These are phyloP conservation scores for Buceros bicornis DNA, from an alignment of 2,797 vertebrate genomes.

Conservation along the genomic window DNA sequence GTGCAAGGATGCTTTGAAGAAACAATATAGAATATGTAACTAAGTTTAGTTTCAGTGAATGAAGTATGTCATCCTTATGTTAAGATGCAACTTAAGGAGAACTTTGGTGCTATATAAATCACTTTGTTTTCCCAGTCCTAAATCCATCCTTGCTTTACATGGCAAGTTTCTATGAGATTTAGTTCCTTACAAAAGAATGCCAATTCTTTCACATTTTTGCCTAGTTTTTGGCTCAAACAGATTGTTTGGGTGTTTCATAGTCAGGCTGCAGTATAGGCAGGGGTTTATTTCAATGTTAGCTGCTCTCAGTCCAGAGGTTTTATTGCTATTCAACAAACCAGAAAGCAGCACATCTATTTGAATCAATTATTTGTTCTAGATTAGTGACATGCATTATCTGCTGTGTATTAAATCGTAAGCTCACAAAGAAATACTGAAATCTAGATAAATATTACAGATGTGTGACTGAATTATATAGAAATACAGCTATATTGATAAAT, in stretches of 20 bases:
- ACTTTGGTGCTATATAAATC: background rate
- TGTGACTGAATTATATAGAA: background rate
- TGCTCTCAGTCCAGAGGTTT: background rate
- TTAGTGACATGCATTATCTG: background rate
- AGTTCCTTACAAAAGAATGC: background rate
- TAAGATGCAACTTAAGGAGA: background rate
- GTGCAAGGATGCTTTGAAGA: background rate
- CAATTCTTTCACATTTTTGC: background rate
- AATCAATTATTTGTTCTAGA: background rate
- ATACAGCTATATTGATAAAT: background rate
- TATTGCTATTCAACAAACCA: background rate
- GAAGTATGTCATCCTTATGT: background rate
- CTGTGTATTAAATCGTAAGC: background rate
- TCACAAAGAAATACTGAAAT: background rate
- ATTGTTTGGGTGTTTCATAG: background rate
- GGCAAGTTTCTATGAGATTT: background rate
- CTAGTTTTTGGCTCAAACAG: background rate
- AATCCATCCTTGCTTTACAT: background rate
- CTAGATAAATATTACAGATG: background rate
- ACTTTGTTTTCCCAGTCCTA: background rate
- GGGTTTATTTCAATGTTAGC: background rate
- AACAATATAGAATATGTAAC: background rate
- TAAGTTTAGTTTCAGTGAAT: background rate
- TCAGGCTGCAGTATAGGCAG: fast-evolving
- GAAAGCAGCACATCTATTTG: background rate